A percentile compares a stretch with the other conserved stretches of the same genome.
Conservation (phyloP, 2,797 vertebrate species). For the Phylloscopus collybita region DNA sequence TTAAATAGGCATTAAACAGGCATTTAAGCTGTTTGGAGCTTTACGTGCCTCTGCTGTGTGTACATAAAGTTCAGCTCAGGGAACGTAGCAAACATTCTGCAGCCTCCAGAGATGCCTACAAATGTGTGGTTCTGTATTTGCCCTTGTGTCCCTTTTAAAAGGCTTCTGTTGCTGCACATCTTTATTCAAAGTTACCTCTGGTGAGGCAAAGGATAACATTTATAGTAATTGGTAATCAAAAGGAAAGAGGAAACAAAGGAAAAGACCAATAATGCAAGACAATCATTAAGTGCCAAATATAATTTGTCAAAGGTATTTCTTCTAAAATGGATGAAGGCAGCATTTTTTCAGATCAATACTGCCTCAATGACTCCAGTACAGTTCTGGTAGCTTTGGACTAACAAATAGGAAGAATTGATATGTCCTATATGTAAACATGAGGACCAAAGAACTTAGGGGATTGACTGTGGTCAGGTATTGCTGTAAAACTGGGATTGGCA, state of each 20-base stretch:
- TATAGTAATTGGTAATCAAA: background rate
- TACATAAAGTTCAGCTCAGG: background rate
- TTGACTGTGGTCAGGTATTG: background rate
- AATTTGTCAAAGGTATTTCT: background rate
- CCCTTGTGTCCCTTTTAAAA: background rate
- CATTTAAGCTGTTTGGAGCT: background rate
- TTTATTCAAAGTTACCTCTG: background rate
- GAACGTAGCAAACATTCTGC: background rate
- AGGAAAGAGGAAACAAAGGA: background rate
- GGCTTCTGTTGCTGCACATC: background rate
- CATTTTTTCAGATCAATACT: background rate
- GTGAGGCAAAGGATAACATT: background rate
- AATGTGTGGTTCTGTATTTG: background rate
- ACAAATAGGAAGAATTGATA: background rate
- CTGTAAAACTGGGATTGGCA: background rate
- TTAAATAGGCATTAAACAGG: background rate
- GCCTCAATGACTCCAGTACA: background rate
- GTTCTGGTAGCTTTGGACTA: background rate
- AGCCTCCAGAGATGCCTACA: background rate
- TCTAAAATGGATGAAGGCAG: background rate
- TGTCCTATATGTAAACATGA: background rate
- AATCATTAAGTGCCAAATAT: slow-evolving; percentile 1
- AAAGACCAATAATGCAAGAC: background rate
- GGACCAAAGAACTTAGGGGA: background rate
- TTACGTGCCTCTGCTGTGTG: background rate